Evolutionary conservation across 2,888 invertebrate genomes (phyloP).

Genomic region (Chaitophorus viminalis): DNA sequence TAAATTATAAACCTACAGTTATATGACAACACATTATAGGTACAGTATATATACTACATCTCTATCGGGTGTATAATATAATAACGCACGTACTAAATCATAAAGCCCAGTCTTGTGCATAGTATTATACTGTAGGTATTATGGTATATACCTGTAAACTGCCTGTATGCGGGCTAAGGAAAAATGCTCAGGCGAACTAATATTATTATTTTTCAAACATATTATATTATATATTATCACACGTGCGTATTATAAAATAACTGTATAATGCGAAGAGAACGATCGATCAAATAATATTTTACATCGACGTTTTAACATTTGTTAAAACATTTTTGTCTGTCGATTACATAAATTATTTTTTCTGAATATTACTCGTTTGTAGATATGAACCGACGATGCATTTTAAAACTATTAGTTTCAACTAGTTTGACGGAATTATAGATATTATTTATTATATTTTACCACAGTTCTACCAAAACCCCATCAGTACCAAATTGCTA

Average conservation of each 20-base stretch:
- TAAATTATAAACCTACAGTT: slow-evolving; percentile 49
- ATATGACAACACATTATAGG: slow-evolving; percentile 23
- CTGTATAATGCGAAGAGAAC: neutral
- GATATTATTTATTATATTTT: no score
- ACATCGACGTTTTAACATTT: no score
- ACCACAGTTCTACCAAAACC: no score
- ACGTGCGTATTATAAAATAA: neutral
- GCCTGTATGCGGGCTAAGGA: neutral
- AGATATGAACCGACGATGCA: no score
- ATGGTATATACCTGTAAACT: neutral
- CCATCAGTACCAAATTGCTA: no score
- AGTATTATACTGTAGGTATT: neutral
- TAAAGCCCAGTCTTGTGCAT: neutral
- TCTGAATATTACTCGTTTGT: no score
- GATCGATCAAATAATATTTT: no score
- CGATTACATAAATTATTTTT: no score
- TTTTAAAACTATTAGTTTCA: no score
- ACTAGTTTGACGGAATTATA: no score
- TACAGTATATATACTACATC: neutral
- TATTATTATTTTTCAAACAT: neutral
- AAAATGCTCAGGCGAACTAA: neutral
- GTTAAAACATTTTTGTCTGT: no score
- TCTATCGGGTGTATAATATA: neutral
- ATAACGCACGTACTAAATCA: neutral
- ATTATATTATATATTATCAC: neutral